Conservation (phyloP, 1,140 invertebrate species). For the Aphelenchoides avenae region DNA sequence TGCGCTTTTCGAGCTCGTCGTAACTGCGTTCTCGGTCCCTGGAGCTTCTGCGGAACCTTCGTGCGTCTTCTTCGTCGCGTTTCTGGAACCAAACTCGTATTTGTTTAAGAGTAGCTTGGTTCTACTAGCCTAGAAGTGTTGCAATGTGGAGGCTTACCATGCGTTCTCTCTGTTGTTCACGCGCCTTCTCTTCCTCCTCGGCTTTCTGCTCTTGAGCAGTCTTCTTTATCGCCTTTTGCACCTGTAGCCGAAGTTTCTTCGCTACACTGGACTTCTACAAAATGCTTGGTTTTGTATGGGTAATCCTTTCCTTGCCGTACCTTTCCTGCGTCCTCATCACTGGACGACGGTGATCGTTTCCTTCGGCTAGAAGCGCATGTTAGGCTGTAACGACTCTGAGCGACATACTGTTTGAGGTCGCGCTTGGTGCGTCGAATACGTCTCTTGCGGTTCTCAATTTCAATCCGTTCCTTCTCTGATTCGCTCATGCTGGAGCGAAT, state of each 20-base stretch:
- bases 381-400: too few relatives aligned
- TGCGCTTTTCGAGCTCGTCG: too few relatives aligned
- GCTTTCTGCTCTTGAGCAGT: constrained; percentile 48
- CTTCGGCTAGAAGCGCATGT: too few relatives aligned
- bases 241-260: constrained; percentile 44
- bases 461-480: constrained; percentile 51
- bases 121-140: too few relatives aligned
- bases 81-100: too few relatives aligned
- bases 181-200: constrained; percentile 45
- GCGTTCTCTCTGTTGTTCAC: constrained; percentile 29
- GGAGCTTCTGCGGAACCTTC: too few relatives aligned
- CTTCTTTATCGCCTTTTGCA: constrained; percentile 49
- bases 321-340: constrained; percentile 13
- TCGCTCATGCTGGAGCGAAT: constrained; percentile 52
- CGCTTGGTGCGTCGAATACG: constrained; percentile 46
- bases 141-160: constrained; percentile 74
- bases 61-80: too few relatives aligned
- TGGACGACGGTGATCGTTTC: not conserved
- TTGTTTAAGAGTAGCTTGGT: too few relatives aligned
- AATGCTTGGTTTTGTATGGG: not conserved
- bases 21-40: too few relatives aligned
- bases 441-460: constrained; percentile 56
- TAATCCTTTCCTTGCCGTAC: not conserved
- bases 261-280: constrained; percentile 12
- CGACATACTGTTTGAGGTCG: constrained; percentile 31